Evolutionary conservation across 1,140 invertebrate genomes (phyloP), one percentile per base, ranked within the genome.

Genomic region (Leptopilina clavipes): DNA sequence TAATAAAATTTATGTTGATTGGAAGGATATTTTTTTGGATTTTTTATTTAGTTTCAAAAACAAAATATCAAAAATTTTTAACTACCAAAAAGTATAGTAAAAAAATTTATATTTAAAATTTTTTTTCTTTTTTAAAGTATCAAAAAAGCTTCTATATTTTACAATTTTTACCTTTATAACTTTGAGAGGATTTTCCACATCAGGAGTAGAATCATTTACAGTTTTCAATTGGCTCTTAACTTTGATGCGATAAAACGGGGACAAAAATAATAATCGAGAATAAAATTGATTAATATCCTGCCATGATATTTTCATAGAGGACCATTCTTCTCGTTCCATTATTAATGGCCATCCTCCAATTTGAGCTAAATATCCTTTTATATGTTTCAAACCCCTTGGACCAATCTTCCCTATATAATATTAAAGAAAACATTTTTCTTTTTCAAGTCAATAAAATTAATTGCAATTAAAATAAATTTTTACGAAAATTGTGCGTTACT

Each of bases 321-420:
- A 5, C 45, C 52, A 56, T 56, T 56, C 52, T 17, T 56, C 52
- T 56, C n/a, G 3, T 19, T 56, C 52, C 52, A 56, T 56, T 56
- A 56, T 56, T 9, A 56, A 8, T 7, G 52, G 52, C 52, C 52
- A 56, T 56, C 52, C 52, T 1, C 52, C 52, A 19, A 5, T 56
- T 56, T 22, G 17, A 17, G 18, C 18, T 9, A 56, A 22, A 19
- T 19, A 19, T 56, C 17, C n/a, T 8, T 19, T 22, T 9, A 56
- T 18, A 18, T 5, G 52, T 7, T 56, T 56, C 17, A 18, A 22
- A 18, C 52, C 52, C 8, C 17, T 56, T 18, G 1, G 1, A 19
- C 7, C 52, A 3, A 56, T 0, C 2, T 6, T 9, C 5, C 10
- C 52, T 56, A 5, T n/a, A 18, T 2, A 31, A 31, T 31, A 2